These are phyloP conservation scores for Apis laboriosa DNA, from an alignment of 1,140 invertebrate species.

Conservation along the genomic window DNA sequence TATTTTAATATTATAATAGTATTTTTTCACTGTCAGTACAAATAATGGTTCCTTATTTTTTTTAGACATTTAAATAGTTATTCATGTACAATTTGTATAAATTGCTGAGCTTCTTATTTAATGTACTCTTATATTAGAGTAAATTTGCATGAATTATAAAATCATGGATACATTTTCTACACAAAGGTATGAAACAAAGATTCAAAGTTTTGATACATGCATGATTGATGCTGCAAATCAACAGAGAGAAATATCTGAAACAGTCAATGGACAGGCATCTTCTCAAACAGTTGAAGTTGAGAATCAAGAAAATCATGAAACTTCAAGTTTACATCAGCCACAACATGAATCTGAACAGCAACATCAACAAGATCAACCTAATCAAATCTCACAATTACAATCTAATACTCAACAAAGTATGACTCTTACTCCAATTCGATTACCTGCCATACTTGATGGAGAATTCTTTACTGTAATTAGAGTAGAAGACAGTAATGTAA, in stretches of 20 bases:
- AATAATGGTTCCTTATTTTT: constrained; percentile 32
- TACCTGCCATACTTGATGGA: constrained; percentile 79
- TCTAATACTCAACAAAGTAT: constrained; percentile 70
- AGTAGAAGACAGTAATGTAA: constrained; percentile 78
- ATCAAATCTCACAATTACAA: constrained; percentile 69
- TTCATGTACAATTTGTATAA: constrained; percentile 18
- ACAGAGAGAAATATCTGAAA: constrained; percentile 69
- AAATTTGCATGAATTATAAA: constrained; percentile 24
- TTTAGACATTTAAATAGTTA: constrained; percentile 26
- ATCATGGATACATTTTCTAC: constrained; percentile 75
- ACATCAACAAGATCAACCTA: constrained; percentile 43
- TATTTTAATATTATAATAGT: constrained; percentile 41
- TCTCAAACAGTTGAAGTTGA: constrained; percentile 57
- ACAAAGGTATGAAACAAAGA: constrained; percentile 75
- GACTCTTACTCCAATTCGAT: constrained; percentile 75
- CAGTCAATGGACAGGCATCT: constrained; percentile 60
- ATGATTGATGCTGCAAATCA: constrained; percentile 70
- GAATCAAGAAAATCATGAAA: constrained; percentile 69
- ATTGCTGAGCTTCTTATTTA: background rate
- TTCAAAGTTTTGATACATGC: constrained; percentile 77
- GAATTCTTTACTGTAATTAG: constrained; percentile 78
- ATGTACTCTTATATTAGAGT: constrained; percentile 9
- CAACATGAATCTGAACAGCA: constrained; percentile 46
- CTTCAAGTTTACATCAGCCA: constrained; percentile 43
- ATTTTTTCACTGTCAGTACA: constrained; percentile 41